A percentile compares a stretch with the other conserved stretches of the same genome.
Conservation (phyloP, 2,797 vertebrate species). For the Ispidina picta region DNA sequence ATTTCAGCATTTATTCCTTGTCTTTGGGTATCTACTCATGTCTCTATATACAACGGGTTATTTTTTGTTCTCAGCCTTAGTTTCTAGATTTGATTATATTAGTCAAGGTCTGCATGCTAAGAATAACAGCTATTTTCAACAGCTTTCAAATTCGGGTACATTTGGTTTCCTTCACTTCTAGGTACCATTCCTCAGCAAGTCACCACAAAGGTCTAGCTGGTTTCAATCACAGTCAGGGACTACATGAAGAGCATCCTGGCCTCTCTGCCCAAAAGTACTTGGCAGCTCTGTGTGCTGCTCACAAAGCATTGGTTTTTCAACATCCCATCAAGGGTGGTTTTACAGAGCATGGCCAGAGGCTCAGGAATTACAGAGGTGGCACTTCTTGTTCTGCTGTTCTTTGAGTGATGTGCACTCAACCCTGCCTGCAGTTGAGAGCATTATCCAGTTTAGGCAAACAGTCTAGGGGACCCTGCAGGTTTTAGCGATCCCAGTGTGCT, state of each 20-base stretch:
- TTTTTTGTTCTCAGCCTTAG: not conserved
- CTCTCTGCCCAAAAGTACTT: not conserved
- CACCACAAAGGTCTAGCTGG: too few species aligned
- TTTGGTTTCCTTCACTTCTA: not conserved
- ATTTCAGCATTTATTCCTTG: not conserved
- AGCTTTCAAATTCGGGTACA: not conserved
- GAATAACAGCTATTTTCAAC: not conserved
- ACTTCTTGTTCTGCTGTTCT: not conserved
- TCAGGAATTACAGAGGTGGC: not conserved
- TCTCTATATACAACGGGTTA: not conserved
- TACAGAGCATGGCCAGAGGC: accelerated
- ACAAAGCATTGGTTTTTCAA: not conserved
- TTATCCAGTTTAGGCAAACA: not conserved
- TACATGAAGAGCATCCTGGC: not conserved
- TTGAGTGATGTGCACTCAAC: not conserved
- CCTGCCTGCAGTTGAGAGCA: not conserved
- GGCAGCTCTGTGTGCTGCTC: not conserved
- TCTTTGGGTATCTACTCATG: not conserved
- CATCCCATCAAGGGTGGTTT: too few species aligned
- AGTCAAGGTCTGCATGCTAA: not conserved
- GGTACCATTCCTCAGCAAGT: not conserved
- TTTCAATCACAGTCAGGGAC: not conserved
- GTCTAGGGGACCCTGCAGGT: not conserved
- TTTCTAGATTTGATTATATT: not conserved
- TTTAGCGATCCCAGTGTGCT: not conserved